Base-by-base conservation (phyloP, 2,113 vertebrate genomes). In the Onychostoma macrolepis region DNA sequence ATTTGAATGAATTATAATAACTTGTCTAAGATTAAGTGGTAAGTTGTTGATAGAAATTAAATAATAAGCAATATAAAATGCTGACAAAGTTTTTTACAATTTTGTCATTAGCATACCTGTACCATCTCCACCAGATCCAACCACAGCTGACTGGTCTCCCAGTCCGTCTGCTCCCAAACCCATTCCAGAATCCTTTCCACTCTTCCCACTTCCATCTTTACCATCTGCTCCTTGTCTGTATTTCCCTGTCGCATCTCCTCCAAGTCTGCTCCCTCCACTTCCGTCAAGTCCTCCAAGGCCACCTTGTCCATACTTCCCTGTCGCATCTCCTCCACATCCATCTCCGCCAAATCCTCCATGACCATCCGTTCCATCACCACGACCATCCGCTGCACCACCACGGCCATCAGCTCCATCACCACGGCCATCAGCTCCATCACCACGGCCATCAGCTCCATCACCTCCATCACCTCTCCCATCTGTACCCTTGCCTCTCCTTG, bases 391-490 rank as follows among this genome's bases (percentile, higher is more conserved):
- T 33, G 61, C 85, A 11, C 67, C 71, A 0, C 38, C 53, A 58
- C n/a, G 48, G 50, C 87, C 82, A 12, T 41, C 84, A 74, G 6
- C 6, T 63, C 36, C 85, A 53, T 75, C 87, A 87, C 78, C 78
- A n/a, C n/a, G n/a, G n/a, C 74, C 74, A 77, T 15, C 69, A 15
- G 6, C 48, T 33, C 67, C 82, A 53, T 76, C 71, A 53, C 50
- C 65, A 75, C 26, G 78, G 9, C 56, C 67, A 80, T 88, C 45
- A 11, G 8, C 33, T 33, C 87, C 82, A 12, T 41, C 84, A 74
- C 4, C 6, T 63, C 36, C 85, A 53, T 75, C 87, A 87, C 78
- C 78, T 58, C 72, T 88, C 63, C 17, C 85, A 17, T 56, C 75
- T 2, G 33, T n/a, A n/a, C 58, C 50, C 26, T 75, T 77, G 56